phyloP scores from a whole-genome alignment of 2,888 invertebrate species.

The Aproaerema taeniolella region DNA sequence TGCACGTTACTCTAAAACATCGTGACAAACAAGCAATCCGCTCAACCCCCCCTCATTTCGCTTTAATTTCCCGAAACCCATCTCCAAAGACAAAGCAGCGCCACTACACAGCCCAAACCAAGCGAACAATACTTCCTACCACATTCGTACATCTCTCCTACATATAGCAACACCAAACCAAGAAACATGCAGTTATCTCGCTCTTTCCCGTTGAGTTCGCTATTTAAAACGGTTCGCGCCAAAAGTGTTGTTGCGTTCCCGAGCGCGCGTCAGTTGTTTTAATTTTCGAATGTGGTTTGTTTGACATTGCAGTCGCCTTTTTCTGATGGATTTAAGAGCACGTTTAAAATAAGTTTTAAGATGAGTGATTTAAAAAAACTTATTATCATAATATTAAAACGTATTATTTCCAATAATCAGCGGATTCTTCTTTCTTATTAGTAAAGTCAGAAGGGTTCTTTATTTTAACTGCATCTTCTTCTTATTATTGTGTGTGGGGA shows the following conservation, averaged over 20 bases:
- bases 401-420: no score
- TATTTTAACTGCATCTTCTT: no score
- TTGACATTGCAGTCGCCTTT: constrained; percentile 50
- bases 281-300: constrained; percentile 71
- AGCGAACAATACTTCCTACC: constrained; percentile 60
- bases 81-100: constrained; percentile 61
- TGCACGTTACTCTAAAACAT: constrained; percentile 11
- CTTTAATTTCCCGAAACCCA: constrained; percentile 73
- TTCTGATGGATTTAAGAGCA: no score
- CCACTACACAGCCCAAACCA: constrained; percentile 72
- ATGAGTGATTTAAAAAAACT: no score
- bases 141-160: constrained; percentile 49
- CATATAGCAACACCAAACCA: constrained; percentile 44
- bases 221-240: constrained; percentile 39
- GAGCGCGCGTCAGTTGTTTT: constrained; percentile 56
- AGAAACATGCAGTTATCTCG: constrained; percentile 47
- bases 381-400: no score
- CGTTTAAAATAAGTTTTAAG: no score
- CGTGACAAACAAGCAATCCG: constrained; percentile 62
- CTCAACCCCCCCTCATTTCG: constrained; percentile 55
- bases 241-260: constrained; percentile 50
- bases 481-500: no score
- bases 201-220: constrained; percentile 29
- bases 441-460: no score
- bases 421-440: no score